Percentiles rank a stretch among this genome's conserved stretches.
Conservation (phyloP, 2,888 invertebrate species). For the Cacoxenus indagator region DNA sequence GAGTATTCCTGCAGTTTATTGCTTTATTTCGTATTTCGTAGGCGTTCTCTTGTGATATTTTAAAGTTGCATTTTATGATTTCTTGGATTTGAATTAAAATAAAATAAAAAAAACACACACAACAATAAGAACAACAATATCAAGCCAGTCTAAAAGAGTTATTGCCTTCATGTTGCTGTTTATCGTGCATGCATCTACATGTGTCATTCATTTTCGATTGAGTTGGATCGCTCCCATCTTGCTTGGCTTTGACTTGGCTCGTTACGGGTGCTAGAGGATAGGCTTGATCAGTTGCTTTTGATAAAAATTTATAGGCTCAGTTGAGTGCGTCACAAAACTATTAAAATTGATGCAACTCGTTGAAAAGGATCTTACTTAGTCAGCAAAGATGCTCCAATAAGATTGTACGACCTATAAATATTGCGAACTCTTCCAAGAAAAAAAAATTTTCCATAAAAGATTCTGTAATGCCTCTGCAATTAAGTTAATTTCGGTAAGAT, state of each 20-base stretch:
- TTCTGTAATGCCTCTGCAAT: too few species aligned
- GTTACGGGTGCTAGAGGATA: too few species aligned
- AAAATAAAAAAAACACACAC: too few species aligned
- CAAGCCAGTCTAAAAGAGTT: neutral
- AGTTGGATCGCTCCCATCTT: neutral
- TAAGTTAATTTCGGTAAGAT: too few species aligned
- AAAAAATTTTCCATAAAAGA: too few species aligned
- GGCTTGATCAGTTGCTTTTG: neutral
- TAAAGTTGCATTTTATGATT: conserved; percentile 14
- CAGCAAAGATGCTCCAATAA: too few species aligned
- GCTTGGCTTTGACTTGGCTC: neutral
- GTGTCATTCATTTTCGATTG: neutral
- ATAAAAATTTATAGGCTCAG: neutral
- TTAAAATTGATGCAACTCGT: conserved; percentile 1
- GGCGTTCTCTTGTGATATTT: conserved; percentile 17
- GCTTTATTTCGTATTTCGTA: conserved; percentile 54
- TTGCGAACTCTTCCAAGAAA: too few species aligned
- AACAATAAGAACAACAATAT: too few species aligned
- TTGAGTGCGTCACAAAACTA: neutral
- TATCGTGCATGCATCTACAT: conserved; percentile 8
- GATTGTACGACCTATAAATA: too few species aligned
- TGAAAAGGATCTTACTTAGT: neutral
- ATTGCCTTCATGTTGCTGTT: neutral
- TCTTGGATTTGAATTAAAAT: conserved; percentile 16
- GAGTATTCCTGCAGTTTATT: conserved; percentile 46